phyloP scores from a whole-genome alignment of 2,888 invertebrate species.

The Eretmocerus hayati region DNA sequence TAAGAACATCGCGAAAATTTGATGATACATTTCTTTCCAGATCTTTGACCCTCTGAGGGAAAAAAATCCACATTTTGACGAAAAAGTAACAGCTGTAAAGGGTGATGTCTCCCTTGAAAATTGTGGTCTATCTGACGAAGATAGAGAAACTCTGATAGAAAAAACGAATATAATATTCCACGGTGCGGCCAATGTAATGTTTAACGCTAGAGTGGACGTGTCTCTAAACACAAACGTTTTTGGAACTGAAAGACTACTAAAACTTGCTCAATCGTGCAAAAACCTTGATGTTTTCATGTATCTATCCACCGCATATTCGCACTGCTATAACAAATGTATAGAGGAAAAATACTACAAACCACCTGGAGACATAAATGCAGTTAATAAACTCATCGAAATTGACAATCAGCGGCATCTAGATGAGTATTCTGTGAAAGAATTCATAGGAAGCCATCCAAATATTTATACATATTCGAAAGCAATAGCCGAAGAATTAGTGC shows the following conservation, averaged over 20 bases:
- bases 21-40: constrained; percentile 25
- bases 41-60: constrained; percentile 28
- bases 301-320: constrained; percentile 32
- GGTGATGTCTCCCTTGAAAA: constrained; percentile 26
- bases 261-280: constrained; percentile 29
- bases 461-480: constrained; percentile 31
- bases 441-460: constrained; percentile 28
- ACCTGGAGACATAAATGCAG: constrained; percentile 27
- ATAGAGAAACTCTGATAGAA: constrained; percentile 20
- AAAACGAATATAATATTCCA: constrained; percentile 32
- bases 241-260: constrained; percentile 29
- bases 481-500: constrained; percentile 30
- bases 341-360: constrained; percentile 32
- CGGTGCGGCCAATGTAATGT: constrained; percentile 28
- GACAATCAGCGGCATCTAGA: constrained; percentile 24
- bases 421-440: constrained; percentile 15
- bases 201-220: constrained; percentile 17
- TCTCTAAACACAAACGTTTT: constrained; percentile 27
- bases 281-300: constrained; percentile 28
- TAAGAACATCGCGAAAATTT: too few relatives aligned
- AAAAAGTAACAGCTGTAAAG: constrained; percentile 24
- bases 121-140: constrained; percentile 26
- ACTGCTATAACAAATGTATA: constrained; percentile 25
- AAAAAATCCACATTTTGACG: constrained; percentile 23
- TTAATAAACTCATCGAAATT: constrained; percentile 28